Evolutionary conservation across 2,888 invertebrate species (phyloP).

Genomic region (Sepiola atlantica): DNA sequence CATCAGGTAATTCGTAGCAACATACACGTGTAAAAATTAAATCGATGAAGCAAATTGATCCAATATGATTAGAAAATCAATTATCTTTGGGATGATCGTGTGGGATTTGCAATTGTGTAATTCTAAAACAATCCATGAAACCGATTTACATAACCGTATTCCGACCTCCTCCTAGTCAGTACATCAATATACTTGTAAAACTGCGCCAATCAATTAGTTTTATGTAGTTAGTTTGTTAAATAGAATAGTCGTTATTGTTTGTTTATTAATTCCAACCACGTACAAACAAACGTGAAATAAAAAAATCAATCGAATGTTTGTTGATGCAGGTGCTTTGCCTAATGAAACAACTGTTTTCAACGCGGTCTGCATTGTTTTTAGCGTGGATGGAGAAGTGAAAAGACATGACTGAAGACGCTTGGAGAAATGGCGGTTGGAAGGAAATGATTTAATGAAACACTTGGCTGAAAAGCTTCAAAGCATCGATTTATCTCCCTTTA

Average conservation of each 20-base stretch:
- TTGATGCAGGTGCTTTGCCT: not conserved
- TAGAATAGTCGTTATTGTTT: not conserved
- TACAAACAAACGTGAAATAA: not conserved
- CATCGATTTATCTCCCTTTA: no score
- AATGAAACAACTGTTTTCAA: not conserved
- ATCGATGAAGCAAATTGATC: no score
- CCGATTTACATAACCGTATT: not conserved
- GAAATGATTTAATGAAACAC: no score
- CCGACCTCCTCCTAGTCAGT: not conserved
- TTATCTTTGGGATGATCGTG: not conserved
- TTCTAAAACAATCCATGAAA: not conserved
- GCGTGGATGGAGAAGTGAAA: not conserved
- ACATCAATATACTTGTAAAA: not conserved
- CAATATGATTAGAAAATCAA: not conserved
- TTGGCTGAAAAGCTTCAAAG: no score
- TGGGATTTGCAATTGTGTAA: not conserved
- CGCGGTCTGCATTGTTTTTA: not conserved
- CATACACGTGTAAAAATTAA: no score
- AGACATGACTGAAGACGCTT: not conserved
- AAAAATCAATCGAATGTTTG: not conserved
- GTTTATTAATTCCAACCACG: not conserved
- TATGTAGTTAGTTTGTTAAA: not conserved
- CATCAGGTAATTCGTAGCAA: no score
- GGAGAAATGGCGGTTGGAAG: not conserved
- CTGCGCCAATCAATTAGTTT: not conserved